phyloP scores from a whole-genome alignment of 1,140 invertebrate species.

The Apis mellifera region Amel_HAv3.1 CM009940.2:3479501-3480000 shows the following conservation, averaged over 20 bases:
- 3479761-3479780: not conserved
- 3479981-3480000: not conserved
- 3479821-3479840: not conserved
- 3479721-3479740: no score
- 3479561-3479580: no score
- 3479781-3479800: no score
- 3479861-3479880: not conserved
- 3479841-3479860: not conserved
- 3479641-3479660: not conserved
- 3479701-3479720: not conserved
- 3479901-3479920: conserved; percentile 38
- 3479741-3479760: no score
- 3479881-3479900: conserved; percentile 25
- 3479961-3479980: not conserved
- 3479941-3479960: not conserved
- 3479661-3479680: not conserved
- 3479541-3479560: no score
- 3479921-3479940: conserved; percentile 7
- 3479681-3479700: not conserved
- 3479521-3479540: no score
- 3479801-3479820: no score
- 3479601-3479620: not conserved
- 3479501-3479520: no score
- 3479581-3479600: not conserved
- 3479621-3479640: not conserved